Evolutionary conservation across 1,140 invertebrate genomes (phyloP).

Genomic region (Euwallacea fornicatus): DNA sequence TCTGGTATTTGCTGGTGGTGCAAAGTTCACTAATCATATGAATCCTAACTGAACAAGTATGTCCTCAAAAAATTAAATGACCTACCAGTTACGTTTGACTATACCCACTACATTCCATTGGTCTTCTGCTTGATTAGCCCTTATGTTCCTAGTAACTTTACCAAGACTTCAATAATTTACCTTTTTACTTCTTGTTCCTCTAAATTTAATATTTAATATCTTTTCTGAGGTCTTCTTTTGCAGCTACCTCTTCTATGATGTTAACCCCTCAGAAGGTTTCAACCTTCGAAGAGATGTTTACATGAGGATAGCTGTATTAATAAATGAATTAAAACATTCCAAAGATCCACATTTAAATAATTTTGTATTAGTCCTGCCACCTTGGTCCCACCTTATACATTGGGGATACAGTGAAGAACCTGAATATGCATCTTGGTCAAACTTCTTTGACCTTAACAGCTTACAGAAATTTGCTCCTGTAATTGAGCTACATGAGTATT

Average conservation of each 20-base stretch:
- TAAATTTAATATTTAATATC: too few species aligned
- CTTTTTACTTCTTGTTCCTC: too few species aligned
- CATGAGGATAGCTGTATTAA: slow-evolving; percentile 83
- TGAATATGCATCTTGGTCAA: slow-evolving; percentile 69
- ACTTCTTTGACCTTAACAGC: slow-evolving; percentile 86
- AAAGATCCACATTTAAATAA: slow-evolving; percentile 55
- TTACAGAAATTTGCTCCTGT: slow-evolving; percentile 81
- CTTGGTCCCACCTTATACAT: slow-evolving; percentile 88
- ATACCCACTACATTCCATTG: too few species aligned
- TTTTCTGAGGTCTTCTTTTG: too few species aligned
- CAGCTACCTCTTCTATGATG: slow-evolving; percentile 85
- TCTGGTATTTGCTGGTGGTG: too few species aligned
- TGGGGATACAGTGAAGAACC: slow-evolving; percentile 70
- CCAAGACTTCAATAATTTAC: too few species aligned
- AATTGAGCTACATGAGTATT: slow-evolving; percentile 83
- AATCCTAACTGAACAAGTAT: too few species aligned
- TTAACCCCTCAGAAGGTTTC: slow-evolving; percentile 94
- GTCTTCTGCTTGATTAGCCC: too few species aligned
- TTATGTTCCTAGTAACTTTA: too few species aligned
- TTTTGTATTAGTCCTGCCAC: slow-evolving; percentile 78
- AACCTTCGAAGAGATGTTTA: slow-evolving; percentile 96
- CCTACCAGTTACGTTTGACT: too few species aligned
- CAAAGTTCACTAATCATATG: too few species aligned
- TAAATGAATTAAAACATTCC: slow-evolving; percentile 63
- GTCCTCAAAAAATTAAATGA: too few species aligned